phyloP scores from a whole-genome alignment of 2,888 invertebrate species.

The Dryococelus australis region DNA sequence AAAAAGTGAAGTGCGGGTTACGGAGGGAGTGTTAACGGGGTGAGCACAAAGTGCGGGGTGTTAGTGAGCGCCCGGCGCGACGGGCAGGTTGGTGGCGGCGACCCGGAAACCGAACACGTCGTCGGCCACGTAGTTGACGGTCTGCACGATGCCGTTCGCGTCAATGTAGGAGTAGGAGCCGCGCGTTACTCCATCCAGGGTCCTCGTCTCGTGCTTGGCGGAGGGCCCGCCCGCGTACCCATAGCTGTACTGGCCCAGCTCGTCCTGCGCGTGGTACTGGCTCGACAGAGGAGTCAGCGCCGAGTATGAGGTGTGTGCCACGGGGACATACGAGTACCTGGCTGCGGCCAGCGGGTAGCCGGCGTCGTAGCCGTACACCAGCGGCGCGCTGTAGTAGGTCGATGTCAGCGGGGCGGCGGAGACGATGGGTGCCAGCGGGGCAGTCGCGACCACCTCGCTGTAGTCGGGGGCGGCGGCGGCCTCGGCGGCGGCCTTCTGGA shows the following conservation, averaged over 20 bases:
- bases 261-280: slow-evolving; percentile 56
- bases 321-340: slow-evolving; percentile 59
- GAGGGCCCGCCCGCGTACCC: slow-evolving; percentile 52
- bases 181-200: slow-evolving; percentile 66
- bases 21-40: too few relatives aligned
- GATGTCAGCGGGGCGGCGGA: slow-evolving; percentile 37
- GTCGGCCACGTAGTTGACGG: slow-evolving; percentile 51
- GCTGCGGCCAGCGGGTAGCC: neutral
- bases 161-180: slow-evolving; percentile 70
- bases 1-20: too few relatives aligned
- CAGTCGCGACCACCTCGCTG: slow-evolving; percentile 34
- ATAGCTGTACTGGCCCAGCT: slow-evolving; percentile 59
- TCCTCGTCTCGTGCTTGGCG: slow-evolving; percentile 56
- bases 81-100: slow-evolving; percentile 54
- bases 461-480: slow-evolving; percentile 40
- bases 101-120: slow-evolving; percentile 53
- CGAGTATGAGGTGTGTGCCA: neutral
- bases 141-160: slow-evolving; percentile 60
- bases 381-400: slow-evolving; percentile 49
- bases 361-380: neutral
- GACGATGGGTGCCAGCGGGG: slow-evolving; percentile 46
- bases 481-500: slow-evolving; percentile 38
- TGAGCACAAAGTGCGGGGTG: too few relatives aligned
- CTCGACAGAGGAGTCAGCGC: slow-evolving; percentile 57
- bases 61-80: slow-evolving; percentile 49